Evolutionary conservation across 2,113 vertebrate genomes (phyloP), one percentile per base, ranked within the genome.

Genomic region (Euleptes europaea): DNA sequence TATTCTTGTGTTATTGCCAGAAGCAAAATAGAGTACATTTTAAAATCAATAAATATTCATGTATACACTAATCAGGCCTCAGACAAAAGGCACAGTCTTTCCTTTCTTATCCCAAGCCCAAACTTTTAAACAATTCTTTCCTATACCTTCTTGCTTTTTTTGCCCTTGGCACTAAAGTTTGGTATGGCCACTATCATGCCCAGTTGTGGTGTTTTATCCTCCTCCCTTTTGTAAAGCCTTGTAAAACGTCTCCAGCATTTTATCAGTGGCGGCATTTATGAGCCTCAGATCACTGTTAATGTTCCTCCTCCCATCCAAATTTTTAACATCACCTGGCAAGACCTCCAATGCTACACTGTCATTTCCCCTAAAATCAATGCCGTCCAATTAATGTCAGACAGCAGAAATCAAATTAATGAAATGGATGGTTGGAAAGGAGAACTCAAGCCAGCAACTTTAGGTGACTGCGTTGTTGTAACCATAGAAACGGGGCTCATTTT

Each of bases 291-390:
- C 54, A 47, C 77, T 85, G 54, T 80, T 73, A 85, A 85, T 35
- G 47, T 85, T 65, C 77, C 17, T 63, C 35, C 38, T 49, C 69
- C 63, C 51, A 12, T 49, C 75, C 84, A 85, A 35, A 79, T 49
- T 60, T 79, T 80, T 69, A 65, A 73, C 67, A 79, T 78, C 71
- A 75, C 76, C 60, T 76, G 72, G 72, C 40, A 76, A 84, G 42
- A 76, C 19, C 60, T 49, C 51, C n/a, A 63, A n/a, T 28, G 67
- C 67, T 72, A n/a, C 67, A 71, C 28, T 85, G 40, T 79, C 77
- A 80, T 85, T 85, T 85, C 80, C 63, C 84, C 33, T 80, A 85
- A 85, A 85, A 73, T 73, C 77, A 80, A 85, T 85, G 84, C 84
- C 21, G 19, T 73, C 69, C 84, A 85, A 80, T 85, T 85, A 79